Base-by-base conservation (phyloP, 2,113 vertebrate species). In the Dipodomys ordii region DNA sequence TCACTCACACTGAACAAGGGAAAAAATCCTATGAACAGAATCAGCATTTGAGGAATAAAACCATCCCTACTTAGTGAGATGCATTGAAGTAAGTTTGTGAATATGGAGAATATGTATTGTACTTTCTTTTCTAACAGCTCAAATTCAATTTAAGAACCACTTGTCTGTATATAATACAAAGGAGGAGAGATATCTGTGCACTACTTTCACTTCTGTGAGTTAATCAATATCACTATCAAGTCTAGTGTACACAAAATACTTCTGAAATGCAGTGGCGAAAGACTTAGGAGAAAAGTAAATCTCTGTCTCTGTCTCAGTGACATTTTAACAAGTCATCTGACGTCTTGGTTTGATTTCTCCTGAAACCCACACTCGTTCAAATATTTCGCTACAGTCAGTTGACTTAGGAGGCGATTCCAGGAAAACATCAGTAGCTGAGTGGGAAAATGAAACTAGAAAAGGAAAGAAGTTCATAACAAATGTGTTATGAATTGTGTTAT, bases 91-190 rank as follows among this genome's bases (percentile, higher is more conserved):
- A 25, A 88, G 16, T 11, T 39, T 53, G 32, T 46, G 49, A 74
- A 79, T 83, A 53, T 62, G 16, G 10, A 32, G 3, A 81, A 57
- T 32, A 53, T 82, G 28, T 35, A 83, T 12, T 32, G 22, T 30
- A 32, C 23, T 87, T 89, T 76, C 27, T 69, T 92, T 83, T 84
- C 35, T 46, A n/a, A 71, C 92, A 60, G 23, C 82, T 83, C 46
- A 84, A 71, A 74, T 80, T 23, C 60, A 23, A 64, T 6, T 7
- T 64, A 8, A 57, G 9, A 53, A 57, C 53, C 53, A 57, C 15
- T 57, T 57, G 12, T 18, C 53, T 23, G 23, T 23, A 9, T 5
- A 23, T 64, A 64, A 62, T 6, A 62, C 23, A 64, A 64, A 9
- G 62, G 23, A 23, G 23, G 62, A 64, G 23, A 64, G 53, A 57